Evolutionary conservation across 2,888 invertebrate genomes (phyloP), one percentile per base, ranked within the genome.

Genomic region (Rhingia campestris): DNA sequence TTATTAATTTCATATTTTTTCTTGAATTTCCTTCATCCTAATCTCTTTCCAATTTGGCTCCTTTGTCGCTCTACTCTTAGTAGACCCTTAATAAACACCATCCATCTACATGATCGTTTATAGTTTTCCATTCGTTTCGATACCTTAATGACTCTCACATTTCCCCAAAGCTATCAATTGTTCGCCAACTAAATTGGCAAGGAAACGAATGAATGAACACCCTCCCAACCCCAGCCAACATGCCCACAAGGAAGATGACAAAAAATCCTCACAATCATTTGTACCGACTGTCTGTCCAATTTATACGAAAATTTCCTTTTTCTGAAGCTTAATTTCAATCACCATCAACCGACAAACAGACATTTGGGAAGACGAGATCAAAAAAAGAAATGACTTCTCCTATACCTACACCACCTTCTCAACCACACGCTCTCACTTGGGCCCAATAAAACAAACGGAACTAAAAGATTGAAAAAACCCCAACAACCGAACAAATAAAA

Each of bases 311-410:
- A 77, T 77, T 73, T 77, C 63, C 22, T 22, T 22, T 74, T 69
- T 73, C 63, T 73, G 54, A 41, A 63, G 73, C 79, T 73, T 79
- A 74, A 82, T 82, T 82, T 79, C 82, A 79, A 79, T 82, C 82
- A 79, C 43, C 82, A 79, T 82, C 79, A 79, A 63, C 66, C 10
- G 51, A 39, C 10, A 35, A 59, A 39, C 10, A 35, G 22, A 35
- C 39, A 30, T n/a, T 3, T 41, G 30, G 4, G 53, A 47, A 37
- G 32, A 30, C 22, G 22, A 35, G n/a, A n/a, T n/a, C n/a, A 12
- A 54, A 14, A 63, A 56, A 49, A 72, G 14, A 49, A 12, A n/a
- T 45, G 22, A 22, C 22, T 22, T 22, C 22, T 22, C 22, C 22
- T 22, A 22, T 22, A n/a, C n/a, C n/a, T n/a, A 22, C 22, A 22